A percentile compares a stretch with the other conserved stretches of the same genome.
Conservation (phyloP, 2,888 invertebrate species). For the Brenthis daphne region DNA sequence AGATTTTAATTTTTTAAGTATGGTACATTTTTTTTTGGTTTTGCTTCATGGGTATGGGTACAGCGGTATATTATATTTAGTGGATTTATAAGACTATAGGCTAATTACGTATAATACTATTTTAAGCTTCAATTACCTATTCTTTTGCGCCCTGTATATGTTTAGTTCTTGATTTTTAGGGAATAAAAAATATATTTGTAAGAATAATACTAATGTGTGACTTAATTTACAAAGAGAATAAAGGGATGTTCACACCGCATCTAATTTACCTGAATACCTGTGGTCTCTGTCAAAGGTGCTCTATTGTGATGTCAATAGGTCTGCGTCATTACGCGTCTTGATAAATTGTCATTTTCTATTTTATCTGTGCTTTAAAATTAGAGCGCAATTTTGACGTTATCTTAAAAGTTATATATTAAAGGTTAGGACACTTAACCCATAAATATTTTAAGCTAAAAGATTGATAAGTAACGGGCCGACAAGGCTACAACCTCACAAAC, state of each 20-base stretch:
- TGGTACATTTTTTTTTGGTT: neutral
- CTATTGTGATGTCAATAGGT: conserved; percentile 4
- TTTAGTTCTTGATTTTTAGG: no score
- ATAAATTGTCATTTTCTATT: conserved; percentile 53
- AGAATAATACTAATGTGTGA: neutral
- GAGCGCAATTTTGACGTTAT: conserved; percentile 34
- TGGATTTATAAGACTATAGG: no score
- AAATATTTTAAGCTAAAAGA: no score
- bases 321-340: conserved; percentile 44
- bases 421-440: neutral
- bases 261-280: conserved; percentile 18
- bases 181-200: neutral
- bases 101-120: no score
- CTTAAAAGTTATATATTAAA: neutral
- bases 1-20: neutral
- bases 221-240: conserved; percentile 7
- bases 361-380: conserved; percentile 51
- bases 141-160: no score
- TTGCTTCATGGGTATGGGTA: no score
- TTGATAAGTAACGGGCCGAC: no score
- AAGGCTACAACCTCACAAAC: no score
- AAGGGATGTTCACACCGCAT: conserved; percentile 17
- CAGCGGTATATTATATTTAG: no score
- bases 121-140: no score
- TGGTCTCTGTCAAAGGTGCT: conserved; percentile 9